Conservation (phyloP, 2,888 invertebrate species). For the Chrysolina americana region DNA sequence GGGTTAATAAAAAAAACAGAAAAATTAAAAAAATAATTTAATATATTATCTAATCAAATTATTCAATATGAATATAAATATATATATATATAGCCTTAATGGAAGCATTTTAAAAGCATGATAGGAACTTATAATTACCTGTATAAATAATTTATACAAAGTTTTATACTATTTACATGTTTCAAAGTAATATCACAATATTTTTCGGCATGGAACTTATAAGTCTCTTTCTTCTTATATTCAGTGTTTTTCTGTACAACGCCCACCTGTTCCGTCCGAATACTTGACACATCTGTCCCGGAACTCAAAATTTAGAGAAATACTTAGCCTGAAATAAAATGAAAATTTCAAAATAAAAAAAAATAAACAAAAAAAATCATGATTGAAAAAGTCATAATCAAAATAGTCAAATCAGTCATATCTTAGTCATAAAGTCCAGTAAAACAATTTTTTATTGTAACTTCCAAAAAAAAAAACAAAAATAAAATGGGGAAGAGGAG, state of each 20-base stretch:
- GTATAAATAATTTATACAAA: conserved; percentile 52
- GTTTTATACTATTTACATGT: conserved; percentile 47
- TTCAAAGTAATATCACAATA: conserved; percentile 53
- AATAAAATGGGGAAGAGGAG: not conserved
- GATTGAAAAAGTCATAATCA: conserved; percentile 14
- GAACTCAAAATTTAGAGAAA: conserved; percentile 54
- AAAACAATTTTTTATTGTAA: not conserved
- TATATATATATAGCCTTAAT: conserved; percentile 51
- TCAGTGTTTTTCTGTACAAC: conserved; percentile 36
- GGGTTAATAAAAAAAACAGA: conserved; percentile 30
- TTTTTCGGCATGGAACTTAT: conserved; percentile 49
- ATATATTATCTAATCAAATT: conserved; percentile 54
- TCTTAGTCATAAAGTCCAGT: not conserved
- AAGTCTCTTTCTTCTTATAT: conserved; percentile 50
- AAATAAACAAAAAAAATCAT: conserved; percentile 45
- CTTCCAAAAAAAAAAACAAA: not conserved
- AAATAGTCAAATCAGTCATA: not conserved
- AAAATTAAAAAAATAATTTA: conserved; percentile 48
- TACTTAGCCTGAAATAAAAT: conserved; percentile 59
- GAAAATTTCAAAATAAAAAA: conserved; percentile 54
- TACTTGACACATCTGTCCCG: conserved; percentile 45
- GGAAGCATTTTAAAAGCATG: conserved; percentile 55
- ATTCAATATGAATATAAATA: conserved; percentile 53
- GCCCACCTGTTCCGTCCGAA: conserved; percentile 38
- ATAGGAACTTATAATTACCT: conserved; percentile 60